These are phyloP conservation scores for Streptopelia turtur DNA, from an alignment of 2,797 vertebrate species.

Conservation along the genomic window DNA sequence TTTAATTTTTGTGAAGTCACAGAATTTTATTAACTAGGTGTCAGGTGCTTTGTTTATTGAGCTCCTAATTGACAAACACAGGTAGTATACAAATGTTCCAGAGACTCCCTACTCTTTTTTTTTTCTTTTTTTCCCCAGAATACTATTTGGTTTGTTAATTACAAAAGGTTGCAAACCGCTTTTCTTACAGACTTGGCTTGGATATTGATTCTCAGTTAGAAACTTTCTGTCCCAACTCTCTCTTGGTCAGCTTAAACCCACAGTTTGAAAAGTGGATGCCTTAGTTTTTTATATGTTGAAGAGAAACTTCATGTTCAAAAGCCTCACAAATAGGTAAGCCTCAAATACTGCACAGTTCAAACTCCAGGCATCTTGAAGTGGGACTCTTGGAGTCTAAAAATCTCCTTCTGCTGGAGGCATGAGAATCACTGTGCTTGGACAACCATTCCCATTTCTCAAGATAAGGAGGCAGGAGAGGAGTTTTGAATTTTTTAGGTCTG, in stretches of 20 bases:
- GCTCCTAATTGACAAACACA: not conserved
- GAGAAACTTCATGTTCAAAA: not conserved
- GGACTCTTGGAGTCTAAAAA: not conserved
- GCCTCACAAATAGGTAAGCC: not conserved
- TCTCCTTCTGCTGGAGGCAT: not conserved
- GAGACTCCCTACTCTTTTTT: not conserved
- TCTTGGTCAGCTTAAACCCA: not conserved
- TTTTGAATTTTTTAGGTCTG: not conserved
- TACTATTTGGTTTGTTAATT: not conserved
- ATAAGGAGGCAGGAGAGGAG: not conserved
- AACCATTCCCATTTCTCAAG: not conserved
- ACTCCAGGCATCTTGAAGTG: not conserved
- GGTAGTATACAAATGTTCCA: not conserved
- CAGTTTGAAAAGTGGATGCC: not conserved
- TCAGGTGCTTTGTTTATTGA: not conserved
- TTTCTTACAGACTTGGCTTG: not conserved
- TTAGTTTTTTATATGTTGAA: not conserved
- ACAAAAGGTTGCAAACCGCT: not conserved
- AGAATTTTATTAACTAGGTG: not conserved
- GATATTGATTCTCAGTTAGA: not conserved
- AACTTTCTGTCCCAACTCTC: not conserved
- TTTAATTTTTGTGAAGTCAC: not conserved
- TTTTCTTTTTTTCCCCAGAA: accelerated
- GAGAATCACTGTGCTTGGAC: not conserved
- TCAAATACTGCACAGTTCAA: not conserved